Evolutionary conservation across 2,797 vertebrate genomes (phyloP).

Genomic region (Falco novaeseelandiae): DNA sequence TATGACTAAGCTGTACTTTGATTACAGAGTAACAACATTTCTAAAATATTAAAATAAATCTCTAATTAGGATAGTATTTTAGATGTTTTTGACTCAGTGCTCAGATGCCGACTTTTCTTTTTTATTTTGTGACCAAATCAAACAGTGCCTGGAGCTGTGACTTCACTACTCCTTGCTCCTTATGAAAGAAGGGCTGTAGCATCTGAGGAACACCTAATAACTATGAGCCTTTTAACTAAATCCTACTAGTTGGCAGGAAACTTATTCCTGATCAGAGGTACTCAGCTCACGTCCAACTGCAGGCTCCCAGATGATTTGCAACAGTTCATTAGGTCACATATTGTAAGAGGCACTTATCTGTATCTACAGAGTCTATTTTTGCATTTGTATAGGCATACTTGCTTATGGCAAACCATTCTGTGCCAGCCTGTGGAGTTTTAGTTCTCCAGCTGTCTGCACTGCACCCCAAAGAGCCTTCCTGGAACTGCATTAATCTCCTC

Average conservation of each 20-base stretch:
- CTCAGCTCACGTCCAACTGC: background rate
- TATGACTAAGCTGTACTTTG: background rate
- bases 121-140: background rate
- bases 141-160: background rate
- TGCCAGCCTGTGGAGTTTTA: background rate
- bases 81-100: background rate
- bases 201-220: background rate
- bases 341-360: background rate
- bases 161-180: background rate
- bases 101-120: background rate
- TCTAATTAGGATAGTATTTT: background rate
- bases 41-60: background rate
- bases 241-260: background rate
- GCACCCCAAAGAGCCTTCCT: background rate
- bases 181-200: background rate
- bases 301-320: background rate
- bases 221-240: background rate
- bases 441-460: background rate
- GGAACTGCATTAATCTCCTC: background rate
- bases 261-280: background rate
- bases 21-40: background rate
- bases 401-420: background rate
- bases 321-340: background rate
- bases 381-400: background rate
- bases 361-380: background rate